Base-by-base conservation (phyloP, 2,797 vertebrate genomes). In the Squalus acanthias region DNA sequence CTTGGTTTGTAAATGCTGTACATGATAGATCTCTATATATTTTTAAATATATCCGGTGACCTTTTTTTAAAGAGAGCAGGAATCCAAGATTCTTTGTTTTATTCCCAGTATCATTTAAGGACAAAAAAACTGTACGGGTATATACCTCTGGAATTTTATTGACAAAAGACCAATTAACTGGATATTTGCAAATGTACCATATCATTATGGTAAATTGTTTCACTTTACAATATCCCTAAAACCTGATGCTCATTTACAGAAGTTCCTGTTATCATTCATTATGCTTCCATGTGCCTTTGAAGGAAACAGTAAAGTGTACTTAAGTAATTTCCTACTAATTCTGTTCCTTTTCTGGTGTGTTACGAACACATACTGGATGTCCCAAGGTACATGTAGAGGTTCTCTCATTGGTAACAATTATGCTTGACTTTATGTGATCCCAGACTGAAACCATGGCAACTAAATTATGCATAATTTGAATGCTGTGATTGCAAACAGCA, bases 391-490 rank as follows among this genome's bases (percentile, higher is more conserved):
- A 82, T 96, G 96, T 96, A 97, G 96, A 97, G 97, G 96, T 97
- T 97, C 96, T 95, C 96, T 97, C 97, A 97, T 97, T 97, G 95
- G 97, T 97, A 97, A 96, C 97, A 97, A 98, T 98, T 98, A 97
- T 97, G 95, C 96, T 97, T 97, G 96, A 97, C 97, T 98, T 97
- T 96, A 96, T 97, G 96, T 97, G 97, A 98, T 97, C 97, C 97
- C 97, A 96, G 96, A 97, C 57, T 93, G 97, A 97, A 97, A 97
- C 97, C 95, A 96, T 97, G 97, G 97, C 97, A 98, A 97, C 96
- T 97, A 97, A 98, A 98, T 98, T 98, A 97, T 97, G 96, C 96
- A 96, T 98, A 97, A 98, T 98, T 97, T 97, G 97, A 97, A 97
- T 97, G 96, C 96, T 96, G 97, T 97, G 97, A 98, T 97, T 98